These are phyloP conservation scores for Hippocampus guttulatus DNA, from an alignment of 2,113 vertebrate species.

Conservation along the genomic window DNA sequence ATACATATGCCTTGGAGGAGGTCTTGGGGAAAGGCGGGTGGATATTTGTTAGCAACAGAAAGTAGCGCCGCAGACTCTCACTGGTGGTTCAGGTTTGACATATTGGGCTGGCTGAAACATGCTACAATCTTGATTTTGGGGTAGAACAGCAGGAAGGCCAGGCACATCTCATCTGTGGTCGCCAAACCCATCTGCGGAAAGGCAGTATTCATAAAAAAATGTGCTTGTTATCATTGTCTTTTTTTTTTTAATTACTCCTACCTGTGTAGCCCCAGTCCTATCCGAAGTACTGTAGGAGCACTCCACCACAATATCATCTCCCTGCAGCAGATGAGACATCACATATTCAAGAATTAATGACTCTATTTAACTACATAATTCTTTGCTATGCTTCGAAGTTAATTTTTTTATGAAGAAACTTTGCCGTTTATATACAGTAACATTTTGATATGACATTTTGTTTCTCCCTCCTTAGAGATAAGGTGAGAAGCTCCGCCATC, in stretches of 20 bases:
- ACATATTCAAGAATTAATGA: too few species aligned
- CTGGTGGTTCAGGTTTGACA: conserved; percentile 15
- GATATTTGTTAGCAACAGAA: conserved; percentile 28
- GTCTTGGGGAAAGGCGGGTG: background rate
- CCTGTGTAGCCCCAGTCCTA: conserved; percentile 46
- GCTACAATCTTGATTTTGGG: conserved; percentile 66
- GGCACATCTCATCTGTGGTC: conserved; percentile 79
- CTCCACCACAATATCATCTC: conserved; percentile 66
- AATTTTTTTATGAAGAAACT: too few species aligned
- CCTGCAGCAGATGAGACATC: conserved; percentile 37
- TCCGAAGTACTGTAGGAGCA: conserved; percentile 63
- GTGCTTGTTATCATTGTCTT: too few species aligned
- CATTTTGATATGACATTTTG: too few species aligned
- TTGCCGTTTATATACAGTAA: too few species aligned
- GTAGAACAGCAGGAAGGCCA: conserved; percentile 79
- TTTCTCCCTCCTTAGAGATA: too few species aligned
- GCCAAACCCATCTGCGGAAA: conserved; percentile 70
- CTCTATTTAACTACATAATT: too few species aligned
- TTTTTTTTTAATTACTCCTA: conserved; percentile 15
- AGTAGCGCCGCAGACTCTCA: background rate
- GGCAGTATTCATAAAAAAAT: background rate
- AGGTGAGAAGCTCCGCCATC: too few species aligned
- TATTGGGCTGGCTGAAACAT: conserved; percentile 70
- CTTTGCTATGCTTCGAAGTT: too few species aligned
- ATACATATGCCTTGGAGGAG: background rate